phyloP scores from a whole-genome alignment of 2,113 vertebrate species.

The Rhipidura dahli region DNA sequence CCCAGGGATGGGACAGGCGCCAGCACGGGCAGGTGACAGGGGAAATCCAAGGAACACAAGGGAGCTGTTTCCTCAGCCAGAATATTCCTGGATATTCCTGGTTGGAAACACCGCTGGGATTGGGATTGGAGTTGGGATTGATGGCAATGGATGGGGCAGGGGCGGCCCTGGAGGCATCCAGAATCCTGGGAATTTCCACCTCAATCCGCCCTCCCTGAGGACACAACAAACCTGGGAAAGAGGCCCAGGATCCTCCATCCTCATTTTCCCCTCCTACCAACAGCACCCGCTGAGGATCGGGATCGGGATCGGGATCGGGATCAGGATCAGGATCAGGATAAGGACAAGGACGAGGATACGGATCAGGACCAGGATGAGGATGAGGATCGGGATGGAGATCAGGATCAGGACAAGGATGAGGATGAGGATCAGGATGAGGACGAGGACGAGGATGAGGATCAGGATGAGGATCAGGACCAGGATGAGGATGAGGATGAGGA shows the following conservation, averaged over 20 bases:
- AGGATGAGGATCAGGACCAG: not conserved
- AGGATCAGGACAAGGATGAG: not conserved
- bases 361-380: not conserved
- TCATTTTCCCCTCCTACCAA: accelerated
- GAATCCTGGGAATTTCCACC: accelerated
- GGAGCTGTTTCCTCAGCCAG: not conserved
- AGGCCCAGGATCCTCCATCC: accelerated
- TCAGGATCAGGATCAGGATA: accelerated
- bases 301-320: not conserved
- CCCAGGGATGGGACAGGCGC: accelerated
- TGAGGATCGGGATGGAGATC: not conserved
- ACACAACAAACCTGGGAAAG: accelerated
- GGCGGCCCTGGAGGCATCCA: not conserved
- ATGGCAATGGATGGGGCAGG: accelerated
- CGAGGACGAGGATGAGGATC: accelerated
- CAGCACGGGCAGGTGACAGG: not conserved
- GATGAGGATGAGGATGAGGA: accelerated
- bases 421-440: accelerated
- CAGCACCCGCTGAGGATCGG: not conserved
- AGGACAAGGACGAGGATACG: not conserved
- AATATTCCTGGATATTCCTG: not conserved
- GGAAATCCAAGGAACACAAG: not conserved
- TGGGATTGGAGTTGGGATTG: not conserved
- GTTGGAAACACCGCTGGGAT: accelerated
- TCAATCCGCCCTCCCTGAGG: accelerated